Base-by-base conservation (phyloP, 2,797 vertebrate species). In the Mus spretus region DNA sequence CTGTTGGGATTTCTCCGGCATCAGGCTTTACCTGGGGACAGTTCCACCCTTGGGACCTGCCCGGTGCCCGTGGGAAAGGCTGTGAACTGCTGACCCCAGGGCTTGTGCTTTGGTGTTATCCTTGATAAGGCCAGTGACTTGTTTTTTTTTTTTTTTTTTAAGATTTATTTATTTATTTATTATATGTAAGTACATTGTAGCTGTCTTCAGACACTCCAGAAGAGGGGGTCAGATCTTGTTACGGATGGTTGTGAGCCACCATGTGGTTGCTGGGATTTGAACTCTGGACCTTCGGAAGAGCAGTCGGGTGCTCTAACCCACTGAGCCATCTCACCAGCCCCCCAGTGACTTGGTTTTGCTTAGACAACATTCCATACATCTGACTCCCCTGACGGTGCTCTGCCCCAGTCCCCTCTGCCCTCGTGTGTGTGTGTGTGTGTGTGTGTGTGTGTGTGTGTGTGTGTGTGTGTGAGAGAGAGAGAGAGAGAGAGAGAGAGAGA, bases 41-140 rank as follows among this genome's bases (percentile, higher is more conserved):
- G 53, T n/a, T 59, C 1, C 4, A 6, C 9, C 0, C 17, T n/a
- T 0, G 0, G 31, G 77, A 47, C 34, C 15, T 26, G 63, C 13
- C 22, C 17, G 6, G 37, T 14, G 57, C 34, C 28, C 31, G 31
- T 65, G 82, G 86, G 59, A 28, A 67, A 22, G 61, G 22, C 19
- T 59, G 22, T 28, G 81, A 55, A 24, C 59, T 15, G 37, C 20
- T 10, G 9, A 20, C 40, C 44, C 28, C 2, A 3, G 59, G 57
- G 70, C 22, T 3, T 26, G 63, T 78, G 86, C 81, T 83, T 85
- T 74, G 77, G 14, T 13, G 2, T 72, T 67, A n/a, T 9, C 50
- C 53, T 70, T 11, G 31, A 55, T 96, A 15, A 59, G 37, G 7
- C 44, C n/a, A 3, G 0, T 6, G 44, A 22, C n/a, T 63, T 12